phyloP scores from a whole-genome alignment of 2,888 invertebrate species.

The Himalopsyche kuldschensis region DNA sequence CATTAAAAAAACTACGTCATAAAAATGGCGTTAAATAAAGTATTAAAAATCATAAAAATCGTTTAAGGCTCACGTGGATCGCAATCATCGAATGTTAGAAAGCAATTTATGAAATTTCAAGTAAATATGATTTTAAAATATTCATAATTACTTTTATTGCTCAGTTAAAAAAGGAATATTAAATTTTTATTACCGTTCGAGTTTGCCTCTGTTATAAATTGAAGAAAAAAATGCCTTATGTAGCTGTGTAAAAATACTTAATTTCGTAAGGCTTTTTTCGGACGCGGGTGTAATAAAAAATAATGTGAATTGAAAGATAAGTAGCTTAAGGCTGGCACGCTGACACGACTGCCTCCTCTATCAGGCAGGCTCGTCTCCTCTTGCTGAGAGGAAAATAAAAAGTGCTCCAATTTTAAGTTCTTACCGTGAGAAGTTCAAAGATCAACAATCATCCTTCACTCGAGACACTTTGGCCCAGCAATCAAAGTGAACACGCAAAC shows the following conservation, averaged over 20 bases:
- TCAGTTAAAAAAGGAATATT: neutral
- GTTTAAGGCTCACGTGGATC: no score
- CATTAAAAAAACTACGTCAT: no score
- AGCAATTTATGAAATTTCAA: no score
- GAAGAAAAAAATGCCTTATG: neutral
- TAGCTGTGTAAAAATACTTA: neutral
- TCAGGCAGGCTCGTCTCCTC: neutral
- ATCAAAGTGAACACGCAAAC: neutral
- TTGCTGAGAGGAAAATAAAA: slow-evolving; percentile 13
- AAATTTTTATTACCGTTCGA: neutral
- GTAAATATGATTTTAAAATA: no score
- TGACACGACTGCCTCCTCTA: slow-evolving; percentile 30
- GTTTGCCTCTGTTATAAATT: neutral
- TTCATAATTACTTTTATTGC: no score
- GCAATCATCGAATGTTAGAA: no score
- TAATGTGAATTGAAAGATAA: slow-evolving; percentile 39
- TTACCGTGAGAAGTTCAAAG: slow-evolving; percentile 35
- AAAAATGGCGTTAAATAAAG: no score
- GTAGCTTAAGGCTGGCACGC: slow-evolving; percentile 24
- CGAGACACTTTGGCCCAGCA: neutral
- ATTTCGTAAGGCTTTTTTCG: slow-evolving; percentile 8
- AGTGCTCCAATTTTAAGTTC: slow-evolving; percentile 31
- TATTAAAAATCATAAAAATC: no score
- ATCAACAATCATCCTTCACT: slow-evolving; percentile 17
- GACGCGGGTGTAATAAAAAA: slow-evolving; percentile 34